Percentiles rank a stretch among this genome's conserved stretches.
Evolutionary conservation across 2,888 invertebrate genomes (phyloP).

Genomic region (Hofmannophila pseudospretella): DNA sequence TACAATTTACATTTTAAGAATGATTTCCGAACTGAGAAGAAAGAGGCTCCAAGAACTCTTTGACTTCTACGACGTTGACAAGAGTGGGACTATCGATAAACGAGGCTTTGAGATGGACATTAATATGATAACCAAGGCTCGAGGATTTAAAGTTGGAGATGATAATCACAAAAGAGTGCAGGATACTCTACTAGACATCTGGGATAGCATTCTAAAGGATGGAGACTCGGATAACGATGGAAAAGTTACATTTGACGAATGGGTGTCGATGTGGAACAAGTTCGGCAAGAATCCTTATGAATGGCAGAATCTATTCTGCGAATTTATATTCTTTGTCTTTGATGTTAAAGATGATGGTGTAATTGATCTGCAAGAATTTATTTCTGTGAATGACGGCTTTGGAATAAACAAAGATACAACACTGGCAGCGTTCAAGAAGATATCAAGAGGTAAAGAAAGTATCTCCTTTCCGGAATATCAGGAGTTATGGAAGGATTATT

Average conservation of each 20-base stretch:
- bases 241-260: constrained; percentile 84
- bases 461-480: background rate
- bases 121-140: background rate
- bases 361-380: no score
- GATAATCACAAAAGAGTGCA: background rate
- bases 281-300: no score
- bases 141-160: background rate
- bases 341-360: no score
- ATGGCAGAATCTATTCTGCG: no score
- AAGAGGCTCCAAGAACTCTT: constrained; percentile 88
- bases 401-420: constrained; percentile 47
- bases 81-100: constrained; percentile 87
- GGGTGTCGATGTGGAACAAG: no score
- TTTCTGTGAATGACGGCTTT: no score
- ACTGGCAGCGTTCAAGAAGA: constrained; percentile 71
- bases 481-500: constrained; percentile 86
- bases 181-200: constrained; percentile 82
- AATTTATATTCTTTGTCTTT: no score
- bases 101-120: constrained; percentile 36
- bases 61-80: constrained; percentile 89
- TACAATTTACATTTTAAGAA: no score
- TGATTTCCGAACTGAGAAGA: constrained; percentile 85
- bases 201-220: constrained; percentile 85
- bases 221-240: constrained; percentile 88
- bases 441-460: background rate